phyloP scores from a whole-genome alignment of 1,140 invertebrate genomes.

The Pinna nobilis region DNA sequence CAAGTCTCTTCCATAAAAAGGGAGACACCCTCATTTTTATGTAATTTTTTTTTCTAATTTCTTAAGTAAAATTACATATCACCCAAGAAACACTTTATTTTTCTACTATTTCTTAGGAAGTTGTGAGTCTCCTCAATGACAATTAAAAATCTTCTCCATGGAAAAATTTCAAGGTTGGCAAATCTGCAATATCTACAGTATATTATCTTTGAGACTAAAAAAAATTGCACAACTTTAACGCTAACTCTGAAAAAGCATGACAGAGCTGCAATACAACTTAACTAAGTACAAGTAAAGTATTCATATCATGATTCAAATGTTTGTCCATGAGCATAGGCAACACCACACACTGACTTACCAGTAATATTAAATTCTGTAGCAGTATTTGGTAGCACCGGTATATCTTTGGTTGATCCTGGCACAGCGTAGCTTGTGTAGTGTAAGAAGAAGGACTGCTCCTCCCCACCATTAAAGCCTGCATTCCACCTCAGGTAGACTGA shows the following conservation, averaged over 20 bases:
- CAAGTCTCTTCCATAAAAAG: too few relatives aligned
- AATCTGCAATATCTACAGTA: too few relatives aligned
- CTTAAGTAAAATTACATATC: too few relatives aligned
- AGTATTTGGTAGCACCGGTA: constrained; percentile 30
- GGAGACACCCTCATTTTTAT: too few relatives aligned
- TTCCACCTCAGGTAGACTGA: constrained; percentile 56
- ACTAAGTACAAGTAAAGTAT: background rate
- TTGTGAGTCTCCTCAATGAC: too few relatives aligned
- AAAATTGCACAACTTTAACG: too few relatives aligned
- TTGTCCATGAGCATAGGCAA: background rate
- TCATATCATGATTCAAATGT: background rate
- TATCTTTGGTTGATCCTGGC: background rate
- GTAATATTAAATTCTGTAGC: constrained; percentile 51
- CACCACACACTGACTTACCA: constrained; percentile 39
- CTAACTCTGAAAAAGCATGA: background rate
- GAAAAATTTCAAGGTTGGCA: too few relatives aligned
- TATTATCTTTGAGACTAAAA: too few relatives aligned
- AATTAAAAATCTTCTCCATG: too few relatives aligned
- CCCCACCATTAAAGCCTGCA: constrained; percentile 63
- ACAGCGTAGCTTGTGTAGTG: constrained; percentile 21
- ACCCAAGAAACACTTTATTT: too few relatives aligned
- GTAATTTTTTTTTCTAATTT: too few relatives aligned
- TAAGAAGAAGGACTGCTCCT: constrained; percentile 53
- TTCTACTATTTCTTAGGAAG: too few relatives aligned
- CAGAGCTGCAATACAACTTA: background rate